Conservation (phyloP, 2,888 invertebrate genomes). For the Lasioglossum pauxillum region DNA sequence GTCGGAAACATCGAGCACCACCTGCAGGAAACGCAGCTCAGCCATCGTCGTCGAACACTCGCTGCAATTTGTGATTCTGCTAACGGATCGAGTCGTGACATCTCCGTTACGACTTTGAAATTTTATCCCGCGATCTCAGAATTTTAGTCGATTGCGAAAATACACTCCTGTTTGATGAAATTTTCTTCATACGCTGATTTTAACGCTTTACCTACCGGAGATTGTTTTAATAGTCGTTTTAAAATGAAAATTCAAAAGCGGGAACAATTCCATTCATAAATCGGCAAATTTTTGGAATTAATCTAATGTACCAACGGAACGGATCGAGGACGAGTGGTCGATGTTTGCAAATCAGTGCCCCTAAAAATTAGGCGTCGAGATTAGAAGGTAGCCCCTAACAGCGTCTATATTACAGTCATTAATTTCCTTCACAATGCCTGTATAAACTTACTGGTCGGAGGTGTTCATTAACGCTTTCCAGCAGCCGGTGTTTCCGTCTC, state of each 20-base stretch:
- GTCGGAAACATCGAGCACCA: conserved; percentile 12
- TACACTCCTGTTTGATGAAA: too few species aligned
- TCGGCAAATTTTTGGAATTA: too few species aligned
- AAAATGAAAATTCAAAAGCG: too few species aligned
- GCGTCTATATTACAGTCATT: conserved; percentile 47
- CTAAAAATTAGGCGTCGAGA: conserved; percentile 36
- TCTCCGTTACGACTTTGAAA: not conserved
- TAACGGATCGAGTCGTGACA: not conserved
- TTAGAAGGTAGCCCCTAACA: conserved; percentile 21
- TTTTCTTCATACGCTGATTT: too few species aligned
- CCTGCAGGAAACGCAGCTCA: not conserved
- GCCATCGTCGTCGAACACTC: not conserved
- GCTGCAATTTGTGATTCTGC: not conserved
- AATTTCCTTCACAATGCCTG: conserved; percentile 58
- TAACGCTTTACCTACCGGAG: too few species aligned
- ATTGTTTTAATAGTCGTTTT: too few species aligned
- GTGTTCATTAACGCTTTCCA: conserved; percentile 58
- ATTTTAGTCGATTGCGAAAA: not conserved
- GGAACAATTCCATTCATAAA: too few species aligned
- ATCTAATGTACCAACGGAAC: too few species aligned
- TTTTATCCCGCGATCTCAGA: not conserved
- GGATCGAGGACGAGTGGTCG: too few species aligned
- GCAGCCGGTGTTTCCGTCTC: conserved; percentile 3
- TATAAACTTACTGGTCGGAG: conserved; percentile 51
- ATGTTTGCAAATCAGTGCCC: not conserved